Evolutionary conservation across 2,888 invertebrate species (phyloP).

Genomic region (Cancer borealis): DNA sequence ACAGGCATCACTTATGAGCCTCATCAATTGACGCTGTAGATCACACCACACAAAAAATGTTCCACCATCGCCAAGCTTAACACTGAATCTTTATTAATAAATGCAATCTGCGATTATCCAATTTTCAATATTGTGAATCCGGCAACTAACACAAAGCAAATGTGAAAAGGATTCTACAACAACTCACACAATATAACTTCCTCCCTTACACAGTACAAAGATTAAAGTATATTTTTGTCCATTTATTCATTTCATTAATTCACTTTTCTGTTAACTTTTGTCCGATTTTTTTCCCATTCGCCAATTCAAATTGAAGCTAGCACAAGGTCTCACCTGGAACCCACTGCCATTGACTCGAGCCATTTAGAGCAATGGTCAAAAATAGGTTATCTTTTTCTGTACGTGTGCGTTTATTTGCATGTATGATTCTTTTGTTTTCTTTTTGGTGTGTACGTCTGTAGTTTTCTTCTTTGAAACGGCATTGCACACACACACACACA

Average conservation of each 20-base stretch:
- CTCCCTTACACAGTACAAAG: background rate
- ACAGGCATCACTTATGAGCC: background rate
- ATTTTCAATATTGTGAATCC: background rate
- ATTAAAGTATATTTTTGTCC: background rate
- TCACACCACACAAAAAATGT: background rate
- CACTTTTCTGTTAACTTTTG: background rate
- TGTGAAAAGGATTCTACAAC: background rate
- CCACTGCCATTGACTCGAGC: background rate
- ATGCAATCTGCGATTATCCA: background rate
- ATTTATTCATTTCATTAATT: background rate
- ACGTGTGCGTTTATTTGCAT: background rate
- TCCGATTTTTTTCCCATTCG: background rate
- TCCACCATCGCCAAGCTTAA: background rate
- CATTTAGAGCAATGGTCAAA: background rate
- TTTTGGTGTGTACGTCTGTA: background rate
- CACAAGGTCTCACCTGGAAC: background rate
- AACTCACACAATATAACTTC: background rate
- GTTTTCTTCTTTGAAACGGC: background rate
- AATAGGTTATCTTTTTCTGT: background rate
- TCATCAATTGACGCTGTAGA: background rate
- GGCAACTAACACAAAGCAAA: background rate
- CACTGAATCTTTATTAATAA: background rate
- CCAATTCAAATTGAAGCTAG: background rate
- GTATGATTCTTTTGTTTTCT: background rate
- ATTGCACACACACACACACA: constrained; percentile 13